Evolutionary conservation across 1,140 invertebrate species (phyloP), one percentile per base, ranked within the genome.

Genomic region (Vanessa tameamea): DNA sequence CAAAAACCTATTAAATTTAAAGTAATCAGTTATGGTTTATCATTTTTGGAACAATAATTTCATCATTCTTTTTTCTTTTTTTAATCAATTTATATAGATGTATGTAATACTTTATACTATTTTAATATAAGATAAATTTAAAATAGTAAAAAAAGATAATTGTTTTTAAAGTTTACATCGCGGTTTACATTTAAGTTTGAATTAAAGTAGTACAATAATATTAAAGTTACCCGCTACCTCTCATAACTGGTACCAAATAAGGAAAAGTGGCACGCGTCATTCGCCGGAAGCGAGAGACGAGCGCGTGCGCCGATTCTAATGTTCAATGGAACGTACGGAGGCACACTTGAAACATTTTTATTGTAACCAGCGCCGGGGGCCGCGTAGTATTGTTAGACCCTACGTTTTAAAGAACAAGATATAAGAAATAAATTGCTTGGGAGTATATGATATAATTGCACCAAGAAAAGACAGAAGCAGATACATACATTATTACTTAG

Each of bases 331-430:
- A 89, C 89, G 88, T 89, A 87, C 86, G 90, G 90, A 89, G 90
- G 90, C 90, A 79, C 87, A 90, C 90, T 92, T 92, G 88, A 90
- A 92, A 90, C 87, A 90, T 92, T 92, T 90, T 90, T 89, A 92
- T 89, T 90, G 87, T 89, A 78, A 78, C 81, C 77, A 79, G 81
- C 78, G 69, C 76, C 66, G 76, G 83, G 82, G 83, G 78, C 77
- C 72, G 77, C 72, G 9, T 64, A 77, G 77, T 75, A 83, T 90
- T 87, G 82, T 89, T 76, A 61, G 48, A 74, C 79, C 81, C 68
- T 57, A 71, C 65, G 65, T 51, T 69, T 68, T 69, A 31, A 76
- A 74, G 51, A 68, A 81, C 48, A 66, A 75, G 47, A 72, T 75
- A 48, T 69, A 75, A 78, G 51, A 43, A 69, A 69, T 69, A 69